A percentile compares a stretch with the other conserved stretches of the same genome.
Evolutionary conservation across 1,140 invertebrate genomes (phyloP).

Genomic region (Elysia chlorotica): DNA sequence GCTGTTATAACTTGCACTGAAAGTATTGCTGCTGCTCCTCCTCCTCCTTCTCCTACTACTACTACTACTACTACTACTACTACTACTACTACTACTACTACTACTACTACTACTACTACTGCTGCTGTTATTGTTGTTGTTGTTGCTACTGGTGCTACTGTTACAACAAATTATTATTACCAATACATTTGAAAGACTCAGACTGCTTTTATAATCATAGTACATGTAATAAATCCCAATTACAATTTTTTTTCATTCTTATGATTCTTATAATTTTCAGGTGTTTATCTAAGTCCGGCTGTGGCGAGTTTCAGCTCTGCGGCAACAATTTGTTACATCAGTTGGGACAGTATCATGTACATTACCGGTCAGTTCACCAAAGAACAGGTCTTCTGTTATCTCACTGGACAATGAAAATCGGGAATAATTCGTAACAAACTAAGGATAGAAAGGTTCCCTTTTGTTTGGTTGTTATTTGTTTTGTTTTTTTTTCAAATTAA

Average conservation of each 20-base stretch:
- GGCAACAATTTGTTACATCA: slow-evolving; percentile 26
- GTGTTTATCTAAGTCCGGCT: slow-evolving; percentile 33
- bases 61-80: slow-evolving; percentile 1
- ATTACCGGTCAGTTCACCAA: slow-evolving; percentile 30
- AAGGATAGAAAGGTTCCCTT: no score
- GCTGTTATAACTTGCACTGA: background rate
- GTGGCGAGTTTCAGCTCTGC: slow-evolving; percentile 29
- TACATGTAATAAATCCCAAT: background rate
- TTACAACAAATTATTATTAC: background rate
- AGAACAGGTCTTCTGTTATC: background rate
- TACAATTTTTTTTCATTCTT: background rate
- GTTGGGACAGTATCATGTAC: slow-evolving; percentile 30
- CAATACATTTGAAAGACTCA: no score
- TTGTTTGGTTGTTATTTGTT: no score
- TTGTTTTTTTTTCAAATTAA: no score
- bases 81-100: slow-evolving; percentile 2
- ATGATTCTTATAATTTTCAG: no score
- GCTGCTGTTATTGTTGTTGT: background rate
- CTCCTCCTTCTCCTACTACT: background rate
- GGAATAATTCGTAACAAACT: no score
- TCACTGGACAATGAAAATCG: no score
- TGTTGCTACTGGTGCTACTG: background rate
- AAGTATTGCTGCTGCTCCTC: background rate
- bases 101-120: slow-evolving; percentile 9
- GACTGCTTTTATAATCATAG: background rate